phyloP scores from a whole-genome alignment of 2,888 invertebrate species.

The Noctua fimbriata region DNA sequence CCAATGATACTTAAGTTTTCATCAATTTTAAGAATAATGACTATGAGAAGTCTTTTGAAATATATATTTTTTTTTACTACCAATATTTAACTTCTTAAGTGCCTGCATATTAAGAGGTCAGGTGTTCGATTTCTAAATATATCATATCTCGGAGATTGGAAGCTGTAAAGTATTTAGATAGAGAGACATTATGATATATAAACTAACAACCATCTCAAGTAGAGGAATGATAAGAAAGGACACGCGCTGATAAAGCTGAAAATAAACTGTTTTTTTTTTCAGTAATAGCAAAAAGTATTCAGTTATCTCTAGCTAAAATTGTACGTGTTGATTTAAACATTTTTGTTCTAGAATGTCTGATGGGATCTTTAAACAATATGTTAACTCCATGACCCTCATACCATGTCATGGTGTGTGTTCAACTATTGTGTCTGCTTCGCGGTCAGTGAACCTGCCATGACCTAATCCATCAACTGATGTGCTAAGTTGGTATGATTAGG shows the following conservation, averaged over 20 bases:
- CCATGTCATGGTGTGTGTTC: neutral
- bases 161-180: conserved; percentile 29
- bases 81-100: neutral
- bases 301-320: neutral
- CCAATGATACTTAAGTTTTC: neutral
- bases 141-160: conserved; percentile 16
- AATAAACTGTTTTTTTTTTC: conserved; percentile 3
- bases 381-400: neutral
- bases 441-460: neutral
- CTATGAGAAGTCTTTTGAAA: neutral
- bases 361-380: neutral
- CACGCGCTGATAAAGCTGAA: conserved; percentile 13
- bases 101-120: neutral
- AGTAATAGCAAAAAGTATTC: neutral
- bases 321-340: neutral
- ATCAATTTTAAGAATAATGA: neutral
- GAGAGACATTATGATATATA: conserved; percentile 15
- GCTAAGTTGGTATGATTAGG: neutral
- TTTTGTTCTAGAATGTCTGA: neutral
- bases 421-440: neutral
- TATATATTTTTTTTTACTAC: neutral
- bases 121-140: conserved; percentile 6
- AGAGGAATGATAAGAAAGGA: conserved; percentile 29
- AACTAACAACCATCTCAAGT: conserved; percentile 16
- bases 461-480: neutral